Evolutionary conservation across 2,113 vertebrate species (phyloP).

Genomic region (Lagenorhynchus albirostris): DNA sequence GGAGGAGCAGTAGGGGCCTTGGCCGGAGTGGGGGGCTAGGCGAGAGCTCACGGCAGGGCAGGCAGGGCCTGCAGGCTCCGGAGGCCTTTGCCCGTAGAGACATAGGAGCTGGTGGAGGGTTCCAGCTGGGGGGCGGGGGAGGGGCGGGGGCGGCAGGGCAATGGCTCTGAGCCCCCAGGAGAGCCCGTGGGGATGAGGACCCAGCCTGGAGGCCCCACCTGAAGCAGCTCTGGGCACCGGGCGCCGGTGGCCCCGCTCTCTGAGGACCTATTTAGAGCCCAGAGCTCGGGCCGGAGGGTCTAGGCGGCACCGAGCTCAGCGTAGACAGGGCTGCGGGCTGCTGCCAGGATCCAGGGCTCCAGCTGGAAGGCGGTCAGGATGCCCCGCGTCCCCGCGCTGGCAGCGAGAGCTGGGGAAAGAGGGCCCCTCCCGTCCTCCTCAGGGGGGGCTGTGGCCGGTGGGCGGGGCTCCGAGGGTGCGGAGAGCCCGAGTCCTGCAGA

Average conservation of each 20-base stretch:
- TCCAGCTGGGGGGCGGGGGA: background rate
- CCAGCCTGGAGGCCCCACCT: background rate
- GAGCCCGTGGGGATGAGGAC: fast-evolving
- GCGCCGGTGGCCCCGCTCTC: background rate
- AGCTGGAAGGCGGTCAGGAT: no score
- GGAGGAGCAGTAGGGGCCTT: background rate
- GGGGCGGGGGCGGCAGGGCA: fast-evolving
- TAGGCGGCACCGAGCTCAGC: fast-evolving
- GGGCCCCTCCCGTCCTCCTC: no score
- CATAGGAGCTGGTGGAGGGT: background rate
- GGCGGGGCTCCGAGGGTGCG: background rate
- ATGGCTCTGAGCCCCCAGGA: fast-evolving
- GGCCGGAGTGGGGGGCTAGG: background rate
- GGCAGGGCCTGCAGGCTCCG: background rate
- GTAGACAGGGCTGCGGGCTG: background rate
- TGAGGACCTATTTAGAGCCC: background rate
- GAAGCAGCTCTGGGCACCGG: background rate
- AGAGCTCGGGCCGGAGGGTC: background rate
- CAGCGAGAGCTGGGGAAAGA: background rate
- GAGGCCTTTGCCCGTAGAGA: background rate
- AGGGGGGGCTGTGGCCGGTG: background rate
- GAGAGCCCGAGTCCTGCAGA: background rate
- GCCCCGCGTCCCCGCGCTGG: no score
- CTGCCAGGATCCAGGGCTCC: background rate
- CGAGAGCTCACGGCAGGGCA: background rate